Evolutionary conservation across 2,113 vertebrate genomes (phyloP).

Genomic region (Andinoacara biseriatus): DNA sequence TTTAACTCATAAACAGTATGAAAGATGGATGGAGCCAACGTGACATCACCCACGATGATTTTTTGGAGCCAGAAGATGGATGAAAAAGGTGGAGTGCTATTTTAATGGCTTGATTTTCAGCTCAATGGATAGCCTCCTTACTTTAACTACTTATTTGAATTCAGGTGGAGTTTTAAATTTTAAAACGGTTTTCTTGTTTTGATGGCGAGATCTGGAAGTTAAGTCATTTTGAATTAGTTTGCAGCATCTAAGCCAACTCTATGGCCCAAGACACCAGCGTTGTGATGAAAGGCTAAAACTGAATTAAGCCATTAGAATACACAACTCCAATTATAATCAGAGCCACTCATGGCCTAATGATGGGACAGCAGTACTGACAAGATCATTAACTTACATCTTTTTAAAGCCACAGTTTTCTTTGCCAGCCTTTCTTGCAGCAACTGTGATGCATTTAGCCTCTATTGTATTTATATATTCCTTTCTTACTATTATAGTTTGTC

Average conservation of each 20-base stretch:
- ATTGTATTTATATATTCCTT: not conserved
- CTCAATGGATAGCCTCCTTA: not conserved
- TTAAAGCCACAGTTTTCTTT: not conserved
- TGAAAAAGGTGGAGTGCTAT: not conserved
- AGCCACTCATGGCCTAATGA: no score
- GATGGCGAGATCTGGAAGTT: not conserved
- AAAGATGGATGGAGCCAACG: not conserved
- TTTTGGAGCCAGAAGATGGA: no score
- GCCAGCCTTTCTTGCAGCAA: not conserved
- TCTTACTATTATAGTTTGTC: not conserved
- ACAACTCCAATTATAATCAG: no score
- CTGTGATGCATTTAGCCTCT: not conserved
- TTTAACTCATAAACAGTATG: not conserved
- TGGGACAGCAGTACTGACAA: no score
- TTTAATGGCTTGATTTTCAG: not conserved
- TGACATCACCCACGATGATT: no score
- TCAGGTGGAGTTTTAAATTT: not conserved
- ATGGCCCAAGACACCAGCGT: not conserved
- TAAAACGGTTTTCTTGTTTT: not conserved
- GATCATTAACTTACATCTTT: not conserved
- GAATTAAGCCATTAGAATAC: not conserved
- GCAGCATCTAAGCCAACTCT: not conserved
- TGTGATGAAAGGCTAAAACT: not conserved
- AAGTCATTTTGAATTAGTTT: not conserved
- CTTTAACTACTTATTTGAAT: no score